These are phyloP conservation scores for Homarus gammarus DNA, from an alignment of 2,888 invertebrate species.

Conservation along the genomic window DNA sequence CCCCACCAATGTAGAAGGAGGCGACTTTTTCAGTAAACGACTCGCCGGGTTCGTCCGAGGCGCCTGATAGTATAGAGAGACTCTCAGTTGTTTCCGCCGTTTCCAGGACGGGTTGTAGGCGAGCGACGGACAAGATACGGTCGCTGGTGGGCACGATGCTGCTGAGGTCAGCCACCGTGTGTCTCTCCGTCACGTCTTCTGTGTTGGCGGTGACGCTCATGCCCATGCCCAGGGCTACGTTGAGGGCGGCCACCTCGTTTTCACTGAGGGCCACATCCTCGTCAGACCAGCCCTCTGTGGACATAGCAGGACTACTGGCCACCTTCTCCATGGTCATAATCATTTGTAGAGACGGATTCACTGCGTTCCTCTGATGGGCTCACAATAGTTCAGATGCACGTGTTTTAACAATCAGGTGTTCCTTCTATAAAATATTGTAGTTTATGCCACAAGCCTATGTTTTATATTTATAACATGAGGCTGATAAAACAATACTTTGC, in stretches of 20 bases:
- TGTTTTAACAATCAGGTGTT: not conserved
- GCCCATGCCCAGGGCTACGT: constrained; percentile 29
- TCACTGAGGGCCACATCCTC: constrained; percentile 26
- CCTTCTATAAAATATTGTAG: not conserved
- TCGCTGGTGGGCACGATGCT: constrained; percentile 3
- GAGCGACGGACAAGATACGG: not conserved
- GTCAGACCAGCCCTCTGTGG: constrained; percentile 44
- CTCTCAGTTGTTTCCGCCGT: not conserved
- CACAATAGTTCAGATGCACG: not conserved
- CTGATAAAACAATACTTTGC: too few species aligned
- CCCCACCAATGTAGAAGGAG: constrained; percentile 66
- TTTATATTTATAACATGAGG: too few species aligned
- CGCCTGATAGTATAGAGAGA: not conserved
- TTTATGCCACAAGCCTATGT: not conserved
- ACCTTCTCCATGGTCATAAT: constrained; percentile 45
- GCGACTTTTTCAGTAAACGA: constrained; percentile 25
- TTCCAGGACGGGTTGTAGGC: constrained; percentile 22
- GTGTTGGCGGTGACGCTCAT: constrained; percentile 21
- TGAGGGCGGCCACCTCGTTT: constrained; percentile 29
- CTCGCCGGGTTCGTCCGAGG: constrained; percentile 13
- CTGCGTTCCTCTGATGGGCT: not conserved
- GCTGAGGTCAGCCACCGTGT: constrained; percentile 39
- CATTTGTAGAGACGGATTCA: too few species aligned
- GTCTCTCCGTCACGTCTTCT: constrained; percentile 40
- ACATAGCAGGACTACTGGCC: constrained; percentile 52